These are phyloP conservation scores for Chitala chitala DNA, from an alignment of 2,113 vertebrate genomes.

Conservation along the genomic window DNA sequence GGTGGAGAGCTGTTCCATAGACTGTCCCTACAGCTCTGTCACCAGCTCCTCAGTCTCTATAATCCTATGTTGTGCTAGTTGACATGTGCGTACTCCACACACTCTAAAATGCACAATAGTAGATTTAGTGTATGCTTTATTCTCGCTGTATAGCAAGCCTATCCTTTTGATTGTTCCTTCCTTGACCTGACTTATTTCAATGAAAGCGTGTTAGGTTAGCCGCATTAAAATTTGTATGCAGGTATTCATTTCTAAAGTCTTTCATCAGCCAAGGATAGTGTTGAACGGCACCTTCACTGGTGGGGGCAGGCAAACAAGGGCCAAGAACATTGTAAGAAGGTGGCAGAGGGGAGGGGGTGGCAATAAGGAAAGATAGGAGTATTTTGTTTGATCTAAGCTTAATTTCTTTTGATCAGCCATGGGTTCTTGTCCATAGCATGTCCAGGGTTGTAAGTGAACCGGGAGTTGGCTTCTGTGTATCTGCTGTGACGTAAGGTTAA, in stretches of 20 bases:
- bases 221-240: constrained; percentile 49
- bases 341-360: not conserved
- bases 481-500: not conserved
- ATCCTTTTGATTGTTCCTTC: constrained; percentile 22
- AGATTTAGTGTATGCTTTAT: not conserved
- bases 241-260: constrained; percentile 47
- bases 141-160: not conserved
- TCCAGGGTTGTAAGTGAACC: constrained; percentile 40
- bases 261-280: constrained; percentile 41
- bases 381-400: constrained; percentile 52
- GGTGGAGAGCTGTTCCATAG: not conserved
- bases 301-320: constrained; percentile 29
- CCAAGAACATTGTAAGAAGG: constrained; percentile 13
- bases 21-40: not conserved
- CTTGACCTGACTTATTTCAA: constrained; percentile 32
- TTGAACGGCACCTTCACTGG: not conserved
- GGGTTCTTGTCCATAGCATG: constrained; percentile 48
- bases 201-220: constrained; percentile 50
- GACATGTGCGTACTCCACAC: too few species aligned
- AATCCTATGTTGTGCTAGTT: too few species aligned
- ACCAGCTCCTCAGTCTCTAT: too few species aligned
- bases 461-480: constrained; percentile 21
- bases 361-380: not conserved
- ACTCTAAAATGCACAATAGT: not conserved
- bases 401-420: constrained; percentile 41